Evolutionary conservation across 35 echinoderm and acorn worm species (phyloP).

Genomic region (Apostichopus parvimensis): DNA sequence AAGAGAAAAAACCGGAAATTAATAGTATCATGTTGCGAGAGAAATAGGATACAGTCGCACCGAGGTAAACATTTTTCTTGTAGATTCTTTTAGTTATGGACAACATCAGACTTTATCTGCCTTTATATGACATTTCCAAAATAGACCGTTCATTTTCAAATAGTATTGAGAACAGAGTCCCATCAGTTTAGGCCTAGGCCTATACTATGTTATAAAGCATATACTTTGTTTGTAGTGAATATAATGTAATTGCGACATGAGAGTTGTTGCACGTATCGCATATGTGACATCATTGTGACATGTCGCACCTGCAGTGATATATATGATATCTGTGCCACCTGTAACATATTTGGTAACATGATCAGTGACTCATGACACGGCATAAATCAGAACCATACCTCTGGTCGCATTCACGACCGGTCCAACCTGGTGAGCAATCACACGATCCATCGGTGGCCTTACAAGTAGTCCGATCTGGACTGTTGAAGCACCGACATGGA

Average conservation of each 20-base stretch:
- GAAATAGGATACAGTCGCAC: too few relatives aligned
- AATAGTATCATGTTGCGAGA: too few relatives aligned
- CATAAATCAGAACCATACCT: not conserved
- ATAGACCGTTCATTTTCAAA: too few relatives aligned
- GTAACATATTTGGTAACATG: not conserved
- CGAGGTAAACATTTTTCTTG: too few relatives aligned
- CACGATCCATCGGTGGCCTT: not conserved
- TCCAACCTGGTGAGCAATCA: slow-evolving; percentile 1
- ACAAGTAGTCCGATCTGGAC: not conserved
- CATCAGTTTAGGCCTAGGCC: too few relatives aligned
- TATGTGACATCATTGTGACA: not conserved
- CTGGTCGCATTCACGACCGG: slow-evolving; percentile 19
- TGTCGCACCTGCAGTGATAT: not conserved
- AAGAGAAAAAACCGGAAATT: too few relatives aligned
- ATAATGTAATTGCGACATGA: not conserved
- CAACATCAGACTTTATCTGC: too few relatives aligned
- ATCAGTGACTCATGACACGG: not conserved
- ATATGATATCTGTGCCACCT: not conserved
- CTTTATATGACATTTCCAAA: too few relatives aligned
- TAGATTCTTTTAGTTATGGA: too few relatives aligned
- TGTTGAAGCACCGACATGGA: not conserved
- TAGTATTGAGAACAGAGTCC: too few relatives aligned
- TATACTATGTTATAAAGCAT: not conserved
- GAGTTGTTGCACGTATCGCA: not conserved
- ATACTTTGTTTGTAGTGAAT: not conserved